Evolutionary conservation across 2,113 vertebrate genomes (phyloP), one percentile per base, ranked within the genome.

Genomic region (Eulemur rufifrons): DNA sequence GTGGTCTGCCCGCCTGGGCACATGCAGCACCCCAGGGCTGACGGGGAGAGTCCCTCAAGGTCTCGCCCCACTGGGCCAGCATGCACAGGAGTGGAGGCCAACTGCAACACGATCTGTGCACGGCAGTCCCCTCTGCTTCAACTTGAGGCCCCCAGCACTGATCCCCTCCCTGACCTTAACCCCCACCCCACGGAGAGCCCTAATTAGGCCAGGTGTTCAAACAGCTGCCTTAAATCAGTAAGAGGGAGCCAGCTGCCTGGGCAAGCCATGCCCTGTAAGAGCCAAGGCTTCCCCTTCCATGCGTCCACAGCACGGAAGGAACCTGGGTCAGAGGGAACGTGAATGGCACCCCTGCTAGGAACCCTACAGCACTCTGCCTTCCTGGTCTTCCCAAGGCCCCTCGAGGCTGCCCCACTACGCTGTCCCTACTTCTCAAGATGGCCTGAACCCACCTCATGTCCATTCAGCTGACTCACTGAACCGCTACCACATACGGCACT

Each of bases 401-500:
- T 54, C 1, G 6, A 47, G 54, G 61, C 77, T 61, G 61, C 29
- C 47, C 23, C 32, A 1, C 5, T 2, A 2, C 8, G 56, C 25
- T 3, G 23, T 6, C 29, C 27, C 7, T 34, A n/a, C 42, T 52
- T 85, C 73, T 84, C 23, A n/a, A 42, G 63, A 56, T 11, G 42
- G 56, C 15, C 83, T 29, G 71, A 86, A 37, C 23, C 32, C 37
- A 17, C 11, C 47, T 54, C 1, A 0, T 21, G 27, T 29, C 74
- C 50, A n/a, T 13, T n/a, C 1, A 12, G 47, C 52, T 14, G 23
- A 29, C 39, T 54, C n/a, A 20, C 39, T 10, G 32, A 63, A 5
- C 74, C 12, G 5, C 21, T 32, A 50, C 12, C 39, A 37, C 54
- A 21, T 0, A 0, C 0, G 42, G 34, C 37, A 37, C 59, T 17